Evolutionary conservation across 2,113 vertebrate species (phyloP), one percentile per base, ranked within the genome.

Genomic region (Semicossyphus pulcher): DNA sequence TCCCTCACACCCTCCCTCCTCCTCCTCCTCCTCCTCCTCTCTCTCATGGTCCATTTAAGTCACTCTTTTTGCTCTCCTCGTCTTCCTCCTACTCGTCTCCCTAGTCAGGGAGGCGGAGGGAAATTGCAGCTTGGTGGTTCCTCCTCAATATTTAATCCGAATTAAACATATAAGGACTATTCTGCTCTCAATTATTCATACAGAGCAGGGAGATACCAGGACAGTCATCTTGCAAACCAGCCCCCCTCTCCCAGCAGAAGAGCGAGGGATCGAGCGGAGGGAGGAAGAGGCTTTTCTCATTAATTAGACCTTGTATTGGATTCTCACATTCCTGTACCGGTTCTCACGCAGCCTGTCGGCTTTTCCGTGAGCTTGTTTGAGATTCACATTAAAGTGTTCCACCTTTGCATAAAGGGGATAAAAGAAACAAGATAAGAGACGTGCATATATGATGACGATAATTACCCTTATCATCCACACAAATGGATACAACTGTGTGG

Each of bases 111-210:
- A 82, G 62, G 81, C 4, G 28, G 76, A 68, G 80, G 74, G 76
- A 83, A 70, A 83, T 16, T 66, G 73, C 42, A 23, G 51, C 34
- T 28, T 74, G 70, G 76, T 81, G 73, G 72, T 68, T 86, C 69
- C 71, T 89, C 63, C 47, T 91, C 51, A 84, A 91, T 90, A 89
- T 86, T 90, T 90, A 52, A 91, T 88, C 84, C 16, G 4, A 87
- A 91, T 89, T 78, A 90, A 91, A 89, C 89, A 89, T 84, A 91
- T 83, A 85, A 88, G 59, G 67, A 59, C 42, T 60, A 64, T 76
- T 83, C 75, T 65, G 42, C 10, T 23, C 51, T 89, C 20, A 90
- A 91, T 90, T 85, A 91, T 90, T 91, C 25, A 91, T 80, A 72
- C 4, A 23, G 56, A 56, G 16, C 52, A 72, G 66, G 61, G 62